Evolutionary conservation across 2,888 invertebrate genomes (phyloP), one percentile per base, ranked within the genome.

Genomic region (Ectemnius continuus): DNA sequence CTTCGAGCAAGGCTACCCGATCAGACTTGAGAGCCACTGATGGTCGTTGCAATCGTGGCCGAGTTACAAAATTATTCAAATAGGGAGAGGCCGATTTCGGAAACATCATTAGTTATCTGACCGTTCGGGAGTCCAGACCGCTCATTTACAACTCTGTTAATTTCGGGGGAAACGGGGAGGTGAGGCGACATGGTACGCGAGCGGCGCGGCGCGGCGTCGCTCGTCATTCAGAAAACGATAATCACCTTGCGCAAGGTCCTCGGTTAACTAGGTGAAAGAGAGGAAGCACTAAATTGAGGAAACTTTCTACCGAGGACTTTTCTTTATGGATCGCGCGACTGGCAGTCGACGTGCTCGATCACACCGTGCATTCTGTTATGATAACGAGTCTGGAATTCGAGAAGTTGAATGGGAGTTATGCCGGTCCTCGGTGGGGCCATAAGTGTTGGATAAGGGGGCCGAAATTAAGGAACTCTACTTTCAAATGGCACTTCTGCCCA

Each of bases 121-220:
- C 64, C 75, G 73, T 78, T 79, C 75, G 64, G 60, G 59, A 72
- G 69, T 59, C 70, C 66, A 14, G 23, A 57, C 64, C 6, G 78
- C 76, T 83, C 85, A 80, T 86, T 86, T 82, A 83, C 80, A 79
- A 81, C 78, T 81, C 74, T 79, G 84, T 86, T 82, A 84, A 85
- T 85, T 85, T 84, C 81, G 81, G 83, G 75, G 78, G 79, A 75
- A 65, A 58, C 63, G 57, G 13, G 47, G 48, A 11, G n/a, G 23
- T 59, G 61, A 60, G 60, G 36, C 16, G 67, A 72, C 52, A 16
- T 74, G 59, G 66, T 63, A 67, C 69, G 61, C 61, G 74, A 68
- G 70, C 68, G 65, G 65, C 68, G 63, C 5, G 4, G 47, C 47
- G 70, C 68, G 65, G 65, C 68, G 63, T 47, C 47, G 47, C 47